Evolutionary conservation across 2,888 invertebrate genomes (phyloP), one percentile per base, ranked within the genome.

Genomic region (Deroplatys truncata): DNA sequence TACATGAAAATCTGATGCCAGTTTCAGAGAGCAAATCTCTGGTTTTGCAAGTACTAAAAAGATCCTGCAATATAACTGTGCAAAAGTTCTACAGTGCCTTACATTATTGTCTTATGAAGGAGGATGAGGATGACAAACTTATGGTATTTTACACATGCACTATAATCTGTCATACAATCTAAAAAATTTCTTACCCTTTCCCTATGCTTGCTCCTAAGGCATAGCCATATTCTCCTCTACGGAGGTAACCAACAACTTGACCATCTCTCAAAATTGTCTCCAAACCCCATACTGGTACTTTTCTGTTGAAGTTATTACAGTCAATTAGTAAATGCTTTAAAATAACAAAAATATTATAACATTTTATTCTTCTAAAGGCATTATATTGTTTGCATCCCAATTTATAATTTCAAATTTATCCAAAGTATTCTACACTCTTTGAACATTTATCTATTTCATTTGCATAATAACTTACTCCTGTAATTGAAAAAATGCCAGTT

Each of bases 241-340:
- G 94, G 13, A 98, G 93, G 91, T 96, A 97, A 16, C 98, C 98
- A 9, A 98, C 97, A 0, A 96, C 94, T 91, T 95, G 94, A 5
- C 96, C 97, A 92, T 97, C 96, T 92, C 97, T 95, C 94, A 96
- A 97, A 92, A 98, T 96, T 0, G 97, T 96, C 94, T 98, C 98
- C 92, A 97, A 94, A 0, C 98, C 98, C 94, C 97, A 97, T 84
- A 98, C 92, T 28, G 98, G 96, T 20, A 97, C 94, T 93, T 96
- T 93, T 9, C 94, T 94, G 91, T 83, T 90, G 91, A n/a, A 31
- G 10, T 25, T n/a, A 88, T 83, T n/a, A 88, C 13, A 29, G 0
- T 43, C 1, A 10, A 84, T 43, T 13, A 43, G 10, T 43, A 43
- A 43, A 43, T 43, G 13, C 13, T 35, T 13, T 13, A 43, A n/a